Conservation (phyloP, 1,140 invertebrate genomes). For the Eulimnadia texana region DNA sequence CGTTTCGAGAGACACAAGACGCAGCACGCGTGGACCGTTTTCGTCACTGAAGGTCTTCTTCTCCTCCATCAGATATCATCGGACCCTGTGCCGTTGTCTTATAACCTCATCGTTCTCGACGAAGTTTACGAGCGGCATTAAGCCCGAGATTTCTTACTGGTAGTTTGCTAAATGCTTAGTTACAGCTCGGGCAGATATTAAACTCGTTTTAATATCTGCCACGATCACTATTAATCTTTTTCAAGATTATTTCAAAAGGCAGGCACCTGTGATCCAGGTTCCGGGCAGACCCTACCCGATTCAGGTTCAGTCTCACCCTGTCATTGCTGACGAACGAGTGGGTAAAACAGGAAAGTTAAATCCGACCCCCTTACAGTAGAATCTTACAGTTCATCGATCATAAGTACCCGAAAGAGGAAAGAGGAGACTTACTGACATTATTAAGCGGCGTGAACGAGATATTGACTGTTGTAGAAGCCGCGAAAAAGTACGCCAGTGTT, state of each 20-base stretch:
- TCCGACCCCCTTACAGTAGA: constrained; percentile 77
- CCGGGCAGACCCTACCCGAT: constrained; percentile 90
- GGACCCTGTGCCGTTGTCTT: constrained; percentile 41
- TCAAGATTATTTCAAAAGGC: constrained; percentile 71
- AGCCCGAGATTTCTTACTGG: constrained; percentile 86
- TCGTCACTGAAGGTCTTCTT: constrained; percentile 92
- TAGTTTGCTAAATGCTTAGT: constrained; percentile 80
- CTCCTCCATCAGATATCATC: constrained; percentile 60
- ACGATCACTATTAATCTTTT: constrained; percentile 95
- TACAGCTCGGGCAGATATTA: constrained; percentile 60
- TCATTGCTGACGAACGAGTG: constrained; percentile 51
- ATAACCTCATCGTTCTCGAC: constrained; percentile 81
- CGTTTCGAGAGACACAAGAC: constrained; percentile 90
- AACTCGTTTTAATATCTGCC: constrained; percentile 93
- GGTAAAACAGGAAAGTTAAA: constrained; percentile 60
- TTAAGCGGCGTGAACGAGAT: constrained; percentile 94
- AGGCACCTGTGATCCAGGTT: constrained; percentile 70
- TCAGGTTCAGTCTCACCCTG: constrained; percentile 69
- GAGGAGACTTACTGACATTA: constrained; percentile 92
- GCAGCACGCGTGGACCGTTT: constrained; percentile 75
- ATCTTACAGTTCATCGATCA: constrained; percentile 84
- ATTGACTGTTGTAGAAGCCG: constrained; percentile 71
- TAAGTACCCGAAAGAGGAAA: constrained; percentile 68
- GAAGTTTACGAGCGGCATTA: constrained; percentile 93
- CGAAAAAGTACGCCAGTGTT: constrained; percentile 70